Base-by-base conservation (phyloP, 2,888 invertebrate genomes). In the Miltochrista miniata region DNA sequence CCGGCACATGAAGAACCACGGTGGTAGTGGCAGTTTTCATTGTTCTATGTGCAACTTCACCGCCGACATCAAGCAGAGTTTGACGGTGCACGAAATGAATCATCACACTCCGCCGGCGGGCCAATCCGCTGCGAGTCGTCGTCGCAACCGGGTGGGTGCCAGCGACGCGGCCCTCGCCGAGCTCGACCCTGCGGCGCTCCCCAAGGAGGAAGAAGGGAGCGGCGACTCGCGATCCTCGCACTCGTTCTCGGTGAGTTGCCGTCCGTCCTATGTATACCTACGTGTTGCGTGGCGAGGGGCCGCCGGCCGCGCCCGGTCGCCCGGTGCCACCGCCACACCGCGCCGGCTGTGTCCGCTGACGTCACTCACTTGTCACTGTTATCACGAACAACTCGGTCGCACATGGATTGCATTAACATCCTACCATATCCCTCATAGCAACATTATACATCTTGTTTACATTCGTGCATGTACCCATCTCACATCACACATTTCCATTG, bases 61-160 rank as follows among this genome's bases (percentile, higher is more conserved):
- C 10, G 97, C 97, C 33, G 97, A 97, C 77, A 97, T 97, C 81
- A 96, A 97, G 81, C 97, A 98, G 82, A 97, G 97, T 80, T 89
- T 98, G 76, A 97, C 97, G 12, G 97, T 97, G 56, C 97, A 97
- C 85, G 96, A 97, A 85, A 96, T 97, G 93, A 97, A 97, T 91
- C 97, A 97, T 82, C 97, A 97, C 88, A 95, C 95, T 72, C 96
- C 96, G 57, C 95, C 96, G 11, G 95, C 95, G 64, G 96, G 96
- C 38, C 95, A 95, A 78, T 90, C 93, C 68, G 88, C 87, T 56
- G 72, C 77, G 59, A 85, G 88, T 59, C 89, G 94, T 24, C 93
- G 96, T 45, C 93, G 95, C 69, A 95, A 95, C 83, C 95, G 95
- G 79, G 95, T 96, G 72, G 96, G 96, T 56, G 94, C 94, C 74